Conservation (phyloP, 2,888 invertebrate species). For the Petrolisthes manimaculis region DNA sequence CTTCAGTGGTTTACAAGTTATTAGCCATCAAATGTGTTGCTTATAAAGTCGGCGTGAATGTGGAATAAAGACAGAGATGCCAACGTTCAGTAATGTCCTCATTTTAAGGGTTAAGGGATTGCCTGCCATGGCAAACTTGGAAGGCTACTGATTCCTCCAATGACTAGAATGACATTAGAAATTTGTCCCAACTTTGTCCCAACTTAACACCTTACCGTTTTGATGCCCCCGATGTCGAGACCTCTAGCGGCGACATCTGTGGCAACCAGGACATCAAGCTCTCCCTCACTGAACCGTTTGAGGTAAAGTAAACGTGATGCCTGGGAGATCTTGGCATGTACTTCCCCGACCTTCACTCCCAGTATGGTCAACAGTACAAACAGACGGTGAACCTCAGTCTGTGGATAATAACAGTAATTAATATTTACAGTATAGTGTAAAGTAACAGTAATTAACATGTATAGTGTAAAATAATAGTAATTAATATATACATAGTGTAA, state of each 20-base stretch:
- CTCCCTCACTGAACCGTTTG: conserved; percentile 86
- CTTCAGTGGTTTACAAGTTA: too few relatives aligned
- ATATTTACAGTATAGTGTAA: too few relatives aligned
- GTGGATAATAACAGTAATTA: not conserved
- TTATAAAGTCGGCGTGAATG: too few relatives aligned
- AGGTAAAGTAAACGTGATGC: conserved; percentile 92
- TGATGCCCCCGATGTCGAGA: conserved; percentile 95
- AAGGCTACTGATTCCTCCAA: too few relatives aligned
- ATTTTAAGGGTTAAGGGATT: too few relatives aligned
- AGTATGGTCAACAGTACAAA: conserved; percentile 92
- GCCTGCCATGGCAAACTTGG: not conserved
- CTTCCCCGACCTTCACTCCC: conserved; percentile 88
- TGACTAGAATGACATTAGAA: not conserved
- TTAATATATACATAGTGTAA: too few relatives aligned
- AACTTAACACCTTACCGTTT: conserved; percentile 77
- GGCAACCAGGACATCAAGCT: conserved; percentile 81
- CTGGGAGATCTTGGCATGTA: conserved; percentile 97
- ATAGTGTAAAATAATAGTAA: too few relatives aligned
- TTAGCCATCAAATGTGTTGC: too few relatives aligned
- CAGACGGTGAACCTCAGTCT: conserved; percentile 84
- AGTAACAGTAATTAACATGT: too few relatives aligned
- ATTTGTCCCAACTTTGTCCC: not conserved
- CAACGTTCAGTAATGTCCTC: too few relatives aligned
- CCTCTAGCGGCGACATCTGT: conserved; percentile 96
- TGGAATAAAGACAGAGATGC: too few relatives aligned